Base-by-base conservation (phyloP, 2,113 vertebrate genomes). In the Solea senegalensis region DNA sequence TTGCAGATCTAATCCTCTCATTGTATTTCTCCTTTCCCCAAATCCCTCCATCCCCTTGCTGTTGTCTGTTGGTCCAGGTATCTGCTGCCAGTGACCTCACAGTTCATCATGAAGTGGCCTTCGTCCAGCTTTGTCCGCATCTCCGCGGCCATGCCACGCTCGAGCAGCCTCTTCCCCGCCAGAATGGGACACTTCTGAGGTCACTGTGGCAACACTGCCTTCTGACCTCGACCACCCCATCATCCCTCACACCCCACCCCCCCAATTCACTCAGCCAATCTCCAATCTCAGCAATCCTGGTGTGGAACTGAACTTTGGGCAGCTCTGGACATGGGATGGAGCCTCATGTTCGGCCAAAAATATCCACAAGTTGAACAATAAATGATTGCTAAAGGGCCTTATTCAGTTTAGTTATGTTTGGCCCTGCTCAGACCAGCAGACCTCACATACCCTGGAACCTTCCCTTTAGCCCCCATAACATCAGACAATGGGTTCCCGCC, bases 41-140 rank as follows among this genome's bases (percentile, higher is more conserved):
- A 86, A 84, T 88, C 85, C 84, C 82, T 91, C 89, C 90, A 65
- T 88, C 81, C 80, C 80, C 77, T 82, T 53, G 40, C 59, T 90
- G 72, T 78, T 78, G 71, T 84, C 88, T 87, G 84, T 92, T 70
- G 90, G 92, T 94, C 93, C 94, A 99, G 98, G 95, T 97, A 93
- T 94, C 95, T 97, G 91, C 93, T 98, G 92, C 95, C 96, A 94
- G 95, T 96, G 92, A 95, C 96, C 87, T 95, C 96, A 89, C 95
- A 96, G 85, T 95, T 98, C 93, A 94, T 96, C 92, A 88, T 96
- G 91, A 97, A 96, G 93, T 93, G 95, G 91, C 93, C 96, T 86
- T 93, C 90, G 46, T 94, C 94, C 92, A 95, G 90, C 92, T 86
- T 94, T 84, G 94, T 94, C 91, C 95, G 94, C 78, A 87, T 87